Base-by-base conservation (phyloP, 2,113 vertebrate genomes). In the Morone saxatilis region DNA sequence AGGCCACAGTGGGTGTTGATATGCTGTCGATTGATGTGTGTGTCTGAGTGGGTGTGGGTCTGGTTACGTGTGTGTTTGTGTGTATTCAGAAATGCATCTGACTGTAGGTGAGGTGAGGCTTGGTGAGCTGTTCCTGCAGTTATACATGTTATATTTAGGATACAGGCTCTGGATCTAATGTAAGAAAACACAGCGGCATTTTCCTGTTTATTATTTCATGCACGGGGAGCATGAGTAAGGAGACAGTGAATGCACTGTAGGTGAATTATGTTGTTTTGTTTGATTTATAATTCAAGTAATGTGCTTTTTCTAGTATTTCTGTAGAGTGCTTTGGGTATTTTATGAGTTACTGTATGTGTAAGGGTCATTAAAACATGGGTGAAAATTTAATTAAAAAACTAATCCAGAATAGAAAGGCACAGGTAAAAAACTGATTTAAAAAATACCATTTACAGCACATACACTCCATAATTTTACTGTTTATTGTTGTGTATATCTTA, bases 1-100 rank as follows among this genome's bases (percentile, higher is more conserved):
- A 84, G 80, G 76, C 65, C 68, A 40, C 78, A n/a, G 87, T 57
- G 40, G 67, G 61, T 70, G 88, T 68, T 81, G 80, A 81, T 91
- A 81, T 48, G 67, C 78, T 50, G 84, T 68, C 25, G 40, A 78
- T 60, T 57, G 76, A 62, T 76, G 87, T 84, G 86, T 20, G 81
- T 78, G 86, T n/a, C 11, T 48, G 45, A 1, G n/a, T 48, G 77
- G 0, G 20, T 48, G 48, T 4, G 72, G 1, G 61, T 71, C 25
- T 16, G 47, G 22, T 4, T 36, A n/a, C 41, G 38, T 78, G 48
- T 78, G 61, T 50, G 41, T 53, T 45, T 61, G 41, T 53, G 40
- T 79, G 41, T 79, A 54, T 22, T 80, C 63, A 78, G 56, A 38
- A 71, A 80, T 66, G 67, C n/a, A 1, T 67, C 47, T 43, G 45